Base-by-base conservation (phyloP, 2,113 vertebrate species). In the Hylia prasina region DNA sequence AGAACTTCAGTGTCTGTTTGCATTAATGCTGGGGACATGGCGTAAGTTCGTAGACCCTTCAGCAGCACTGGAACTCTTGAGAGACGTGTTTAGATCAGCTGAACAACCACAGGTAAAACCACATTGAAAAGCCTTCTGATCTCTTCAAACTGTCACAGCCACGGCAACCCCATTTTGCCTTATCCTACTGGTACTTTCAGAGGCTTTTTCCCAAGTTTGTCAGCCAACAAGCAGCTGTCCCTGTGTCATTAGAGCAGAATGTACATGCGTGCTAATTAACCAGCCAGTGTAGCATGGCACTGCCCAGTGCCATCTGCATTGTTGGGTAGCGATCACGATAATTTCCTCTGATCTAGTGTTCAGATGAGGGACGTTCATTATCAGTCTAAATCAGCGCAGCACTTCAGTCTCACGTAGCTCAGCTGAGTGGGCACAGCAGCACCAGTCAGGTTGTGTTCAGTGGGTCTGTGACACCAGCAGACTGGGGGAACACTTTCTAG, bases 11-110 rank as follows among this genome's bases (percentile, higher is more conserved):
- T 99, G 98, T 84, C 98, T 99, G 54, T 99, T 99, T 87, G 98
- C 99, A 40, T 96, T 99, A 60, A 99, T 99, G 99, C 98, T 99
- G 95, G 99, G 99, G 53, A 99, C 99, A 7, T 98, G 96, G 15
- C 98, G 99, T 54, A 99, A 98, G 95, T 99, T 99, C 51, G 99
- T 99, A 53, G 99, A 99, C 94, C 99, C 99, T 3, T 98, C 99
- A 11, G 98, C 98, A 35, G 99, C 99, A 0, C 98, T 99, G 91
- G 99, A 99, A 77, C 97, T 99, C 51, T 93, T 99, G 92, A 98
- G 98, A 80, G 99, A 99, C 0, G 99, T 99, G 6, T 99, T 99
- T 90, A 98, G 98, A 77, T 99, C 99, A 16, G 97, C 95, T 2
- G 99, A 99, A 81, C 99, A 99, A 30, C 99, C 99, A n/a, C 99